Percentiles rank a stretch among this genome's conserved stretches.
These are phyloP conservation scores for Pogonognathellus flavescens DNA, from an alignment of 1,140 invertebrate species.

Conservation along the genomic window DNA sequence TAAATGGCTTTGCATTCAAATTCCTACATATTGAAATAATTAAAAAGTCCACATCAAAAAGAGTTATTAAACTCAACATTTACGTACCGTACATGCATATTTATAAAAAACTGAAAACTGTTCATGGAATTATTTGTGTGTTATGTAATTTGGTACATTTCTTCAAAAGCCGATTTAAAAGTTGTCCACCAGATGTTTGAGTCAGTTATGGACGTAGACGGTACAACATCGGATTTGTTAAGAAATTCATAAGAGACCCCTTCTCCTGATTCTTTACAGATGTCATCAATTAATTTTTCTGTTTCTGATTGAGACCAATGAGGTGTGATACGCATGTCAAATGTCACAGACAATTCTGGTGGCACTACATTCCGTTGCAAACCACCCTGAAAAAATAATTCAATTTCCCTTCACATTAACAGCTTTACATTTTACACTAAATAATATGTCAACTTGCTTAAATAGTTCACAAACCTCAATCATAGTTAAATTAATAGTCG, in stretches of 20 bases:
- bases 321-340: constrained; percentile 86
- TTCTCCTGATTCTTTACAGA: constrained; percentile 86
- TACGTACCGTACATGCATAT: too few species aligned
- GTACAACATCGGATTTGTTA: constrained; percentile 77
- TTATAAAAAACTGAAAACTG: too few species aligned
- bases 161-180: constrained; percentile 77
- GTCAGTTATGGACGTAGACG: constrained; percentile 78
- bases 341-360: constrained; percentile 79
- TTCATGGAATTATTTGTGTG: too few species aligned
- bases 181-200: constrained; percentile 84
- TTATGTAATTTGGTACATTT: too few species aligned
- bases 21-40: neutral
- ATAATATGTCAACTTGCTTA: neutral
- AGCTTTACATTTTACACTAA: neutral
- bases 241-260: constrained; percentile 81
- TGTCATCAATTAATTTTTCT: constrained; percentile 79
- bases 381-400: constrained; percentile 42
- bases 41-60: too few species aligned
- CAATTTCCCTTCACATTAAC: too few species aligned
- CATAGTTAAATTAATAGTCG: constrained; percentile 88
- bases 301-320: constrained; percentile 79
- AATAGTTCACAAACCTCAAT: constrained; percentile 74
- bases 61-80: too few species aligned
- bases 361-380: constrained; percentile 71
- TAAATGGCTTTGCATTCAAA: constrained; percentile 27